Evolutionary conservation across 37 sponge, comb jelly and placozoan genomes (phyloP), one percentile per base, ranked within the genome.

Genomic region (Cliona cf. orientalis): DNA sequence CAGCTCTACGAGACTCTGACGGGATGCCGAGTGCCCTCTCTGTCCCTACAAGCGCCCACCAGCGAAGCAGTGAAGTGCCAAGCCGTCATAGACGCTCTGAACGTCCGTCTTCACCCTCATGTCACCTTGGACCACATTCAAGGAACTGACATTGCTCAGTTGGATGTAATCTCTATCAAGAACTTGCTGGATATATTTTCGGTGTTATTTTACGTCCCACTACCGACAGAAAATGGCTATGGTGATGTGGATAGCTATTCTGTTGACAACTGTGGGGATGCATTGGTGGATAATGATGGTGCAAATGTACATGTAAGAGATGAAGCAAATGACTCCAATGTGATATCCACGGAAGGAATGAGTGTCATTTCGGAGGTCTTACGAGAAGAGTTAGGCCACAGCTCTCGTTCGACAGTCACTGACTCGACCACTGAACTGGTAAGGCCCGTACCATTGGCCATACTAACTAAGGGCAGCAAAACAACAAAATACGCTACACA

Each of bases 101-200:
- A 34, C 53, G 26, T 2, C 42, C 79, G 46, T 31, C 79, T 78
- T n/a, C 9, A 66, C 5, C 66, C 66, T 25, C 66, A 78, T 21
- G 67, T 78, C 66, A 60, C 46, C 6, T 67, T 78, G 5, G 79
- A 65, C 0, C 79, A 78, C 66, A 78, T 78, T 56, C 59, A 31
- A 36, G 76, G 76, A 19, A 1, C 4, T 5, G 76, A 58, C 42
- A 11, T 75, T 22, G 76, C 76, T 0, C 2, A 41, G 3, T 3
- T 6, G 3, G 76, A 75, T 29, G 21, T 35, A 9, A 12, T 75
- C 28, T 19, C 76, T 28, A 58, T 75, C 23, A 9, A 55, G 37
- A 58, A 75, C 61, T 61, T 75, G 36, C 67, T 78, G 66, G 79
- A 78, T 22, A 78, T 66, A 33, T 66, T 66, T 56, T 64, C 79